These are phyloP conservation scores for Pyrgus malvae DNA, from an alignment of 2,888 invertebrate species.

Conservation along the genomic window DNA sequence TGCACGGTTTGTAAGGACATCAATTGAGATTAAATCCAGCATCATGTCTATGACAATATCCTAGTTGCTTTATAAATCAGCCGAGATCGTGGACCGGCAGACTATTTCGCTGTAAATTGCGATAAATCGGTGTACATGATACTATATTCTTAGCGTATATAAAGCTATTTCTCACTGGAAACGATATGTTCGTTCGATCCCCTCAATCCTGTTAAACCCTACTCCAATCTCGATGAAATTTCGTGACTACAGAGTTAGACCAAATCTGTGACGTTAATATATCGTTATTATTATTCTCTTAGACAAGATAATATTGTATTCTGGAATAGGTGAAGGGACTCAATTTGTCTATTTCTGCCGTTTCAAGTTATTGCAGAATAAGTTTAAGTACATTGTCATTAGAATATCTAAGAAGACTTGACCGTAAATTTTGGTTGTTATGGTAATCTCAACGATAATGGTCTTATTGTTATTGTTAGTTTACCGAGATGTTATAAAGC, in stretches of 20 bases:
- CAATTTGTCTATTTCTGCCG: slow-evolving; percentile 24
- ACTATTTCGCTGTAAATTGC: slow-evolving; percentile 10
- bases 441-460: slow-evolving; percentile 1
- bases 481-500: not conserved
- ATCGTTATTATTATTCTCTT: slow-evolving; percentile 13
- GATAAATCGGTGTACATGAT: slow-evolving; percentile 11
- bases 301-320: slow-evolving; percentile 18
- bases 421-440: slow-evolving; percentile 8
- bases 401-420: slow-evolving; percentile 19
- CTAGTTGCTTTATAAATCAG: slow-evolving; percentile 15
- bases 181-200: not conserved
- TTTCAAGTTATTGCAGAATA: slow-evolving; percentile 14
- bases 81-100: not conserved
- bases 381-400: slow-evolving; percentile 15
- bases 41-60: slow-evolving; percentile 8
- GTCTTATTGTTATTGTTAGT: slow-evolving; percentile 4
- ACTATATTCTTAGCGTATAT: slow-evolving; percentile 14
- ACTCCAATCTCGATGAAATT: slow-evolving; percentile 23
- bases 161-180: slow-evolving; percentile 21
- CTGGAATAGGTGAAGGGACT: slow-evolving; percentile 21
- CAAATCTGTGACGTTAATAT: slow-evolving; percentile 8
- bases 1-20: slow-evolving; percentile 21
- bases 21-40: slow-evolving; percentile 18
- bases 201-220: slow-evolving; percentile 9
- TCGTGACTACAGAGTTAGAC: slow-evolving; percentile 21